Conservation (phyloP, 2,888 invertebrate species). For the Thereva nobilitata region DNA sequence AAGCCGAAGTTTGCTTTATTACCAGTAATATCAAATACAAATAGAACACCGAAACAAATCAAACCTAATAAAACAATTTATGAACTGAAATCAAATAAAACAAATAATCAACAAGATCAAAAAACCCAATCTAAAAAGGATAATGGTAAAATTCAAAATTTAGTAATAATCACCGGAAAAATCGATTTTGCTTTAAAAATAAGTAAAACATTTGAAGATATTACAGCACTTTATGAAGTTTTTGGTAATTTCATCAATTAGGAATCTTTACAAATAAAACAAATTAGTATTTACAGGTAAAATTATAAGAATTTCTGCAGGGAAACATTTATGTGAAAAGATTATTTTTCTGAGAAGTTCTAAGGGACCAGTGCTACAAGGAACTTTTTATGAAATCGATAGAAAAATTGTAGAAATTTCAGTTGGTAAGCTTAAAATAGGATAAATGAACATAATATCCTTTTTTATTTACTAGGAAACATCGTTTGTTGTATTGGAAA, state of each 20-base stretch:
- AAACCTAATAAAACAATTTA: background rate
- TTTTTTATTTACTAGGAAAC: slow-evolving; percentile 45
- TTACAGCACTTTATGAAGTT: slow-evolving; percentile 51
- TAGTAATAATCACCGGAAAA: slow-evolving; percentile 46
- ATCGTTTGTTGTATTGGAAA: slow-evolving; percentile 50
- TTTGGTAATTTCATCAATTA: slow-evolving; percentile 46
- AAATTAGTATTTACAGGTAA: slow-evolving; percentile 46
- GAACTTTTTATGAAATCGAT: slow-evolving; percentile 52
- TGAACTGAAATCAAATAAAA: background rate
- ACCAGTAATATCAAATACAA: slow-evolving; percentile 11
- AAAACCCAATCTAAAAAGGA: too few relatives aligned
- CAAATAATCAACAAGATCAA: too few relatives aligned
- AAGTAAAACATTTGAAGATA: slow-evolving; percentile 46
- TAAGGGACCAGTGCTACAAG: slow-evolving; percentile 52
- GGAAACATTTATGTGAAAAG: slow-evolving; percentile 49
- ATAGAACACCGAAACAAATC: background rate
- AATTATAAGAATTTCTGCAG: slow-evolving; percentile 48
- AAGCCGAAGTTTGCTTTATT: slow-evolving; percentile 8
- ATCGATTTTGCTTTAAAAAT: slow-evolving; percentile 51
- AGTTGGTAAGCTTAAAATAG: slow-evolving; percentile 36
- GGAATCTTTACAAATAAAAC: background rate
- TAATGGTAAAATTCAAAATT: too few relatives aligned
- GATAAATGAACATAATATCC: background rate
- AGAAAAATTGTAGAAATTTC: slow-evolving; percentile 40
- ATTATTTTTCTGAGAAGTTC: slow-evolving; percentile 49